These are phyloP conservation scores for Ophthalmolycus amberensis DNA, from an alignment of 2,113 vertebrate genomes.

Conservation along the genomic window DNA sequence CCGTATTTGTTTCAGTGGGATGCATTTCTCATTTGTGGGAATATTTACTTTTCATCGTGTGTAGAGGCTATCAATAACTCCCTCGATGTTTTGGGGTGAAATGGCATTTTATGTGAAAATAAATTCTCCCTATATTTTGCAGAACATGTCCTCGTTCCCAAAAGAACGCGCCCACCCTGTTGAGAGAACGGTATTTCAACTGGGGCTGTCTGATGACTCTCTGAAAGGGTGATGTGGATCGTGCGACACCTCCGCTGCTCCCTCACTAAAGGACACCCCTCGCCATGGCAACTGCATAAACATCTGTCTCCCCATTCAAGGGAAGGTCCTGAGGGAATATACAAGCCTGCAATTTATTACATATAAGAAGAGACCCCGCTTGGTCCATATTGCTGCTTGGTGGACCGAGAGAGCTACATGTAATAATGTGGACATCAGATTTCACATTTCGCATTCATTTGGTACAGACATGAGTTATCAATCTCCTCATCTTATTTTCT, in stretches of 20 bases:
- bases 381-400: background rate
- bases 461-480: background rate
- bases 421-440: conserved; percentile 32
- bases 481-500: background rate
- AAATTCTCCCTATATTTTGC: conserved; percentile 61
- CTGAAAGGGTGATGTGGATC: conserved; percentile 63
- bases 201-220: conserved; percentile 42
- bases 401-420: conserved; percentile 4
- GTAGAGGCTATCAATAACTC: conserved; percentile 55
- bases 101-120: conserved; percentile 57
- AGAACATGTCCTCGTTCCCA: conserved; percentile 51
- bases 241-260: conserved; percentile 71
- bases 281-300: conserved; percentile 82
- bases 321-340: conserved; percentile 52
- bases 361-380: conserved; percentile 40
- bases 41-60: conserved; percentile 73
- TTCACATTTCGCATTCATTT: background rate
- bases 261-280: conserved; percentile 70
- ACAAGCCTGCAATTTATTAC: conserved; percentile 55
- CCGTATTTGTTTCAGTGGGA: conserved; percentile 50
- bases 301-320: conserved; percentile 66
- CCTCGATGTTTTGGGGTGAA: conserved; percentile 58
- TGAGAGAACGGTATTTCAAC: conserved; percentile 40
- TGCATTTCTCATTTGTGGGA: conserved; percentile 67
- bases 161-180: conserved; percentile 24